Evolutionary conservation across 2,797 vertebrate genomes (phyloP).

Genomic region (Xenopus petersii): DNA sequence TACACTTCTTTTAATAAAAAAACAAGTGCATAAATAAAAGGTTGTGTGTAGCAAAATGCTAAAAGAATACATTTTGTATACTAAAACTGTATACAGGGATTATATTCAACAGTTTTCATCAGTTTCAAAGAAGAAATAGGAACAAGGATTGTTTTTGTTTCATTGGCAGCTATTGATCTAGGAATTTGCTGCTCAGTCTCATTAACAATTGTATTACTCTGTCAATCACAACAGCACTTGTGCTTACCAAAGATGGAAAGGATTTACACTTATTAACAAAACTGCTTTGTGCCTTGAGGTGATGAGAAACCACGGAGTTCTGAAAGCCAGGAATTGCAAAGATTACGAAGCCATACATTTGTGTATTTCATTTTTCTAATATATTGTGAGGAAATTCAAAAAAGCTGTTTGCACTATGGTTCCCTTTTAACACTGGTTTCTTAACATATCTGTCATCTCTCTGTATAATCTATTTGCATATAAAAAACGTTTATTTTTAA

Average conservation of each 20-base stretch:
- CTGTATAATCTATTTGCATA: too few relatives aligned
- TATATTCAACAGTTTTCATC: constrained; percentile 58
- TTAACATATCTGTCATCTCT: too few relatives aligned
- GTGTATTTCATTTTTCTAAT: constrained; percentile 33
- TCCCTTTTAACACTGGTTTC: too few relatives aligned
- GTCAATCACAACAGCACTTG: constrained; percentile 68
- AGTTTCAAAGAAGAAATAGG: constrained; percentile 64
- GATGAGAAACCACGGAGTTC: constrained; percentile 53
- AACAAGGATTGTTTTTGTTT: constrained; percentile 70
- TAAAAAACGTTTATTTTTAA: too few relatives aligned
- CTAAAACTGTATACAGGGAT: constrained; percentile 40
- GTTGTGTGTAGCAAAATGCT: constrained; percentile 23
- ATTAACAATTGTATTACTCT: constrained; percentile 76
- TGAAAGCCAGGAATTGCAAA: constrained; percentile 20
- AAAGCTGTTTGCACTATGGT: constrained; percentile 21
- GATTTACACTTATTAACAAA: constrained; percentile 72
- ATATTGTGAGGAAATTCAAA: constrained; percentile 8
- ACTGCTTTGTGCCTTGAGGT: constrained; percentile 62
- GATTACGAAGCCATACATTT: constrained; percentile 35
- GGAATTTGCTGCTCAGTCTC: constrained; percentile 63
- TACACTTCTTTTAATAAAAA: not conserved
- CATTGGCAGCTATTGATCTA: constrained; percentile 68
- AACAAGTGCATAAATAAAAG: not conserved
- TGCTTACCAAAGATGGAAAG: constrained; percentile 62
- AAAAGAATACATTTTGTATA: constrained; percentile 55